A percentile compares a stretch with the other conserved stretches of the same genome.
Conservation (phyloP, 1,140 invertebrate species). For the Lutraria rhynchaena region DNA sequence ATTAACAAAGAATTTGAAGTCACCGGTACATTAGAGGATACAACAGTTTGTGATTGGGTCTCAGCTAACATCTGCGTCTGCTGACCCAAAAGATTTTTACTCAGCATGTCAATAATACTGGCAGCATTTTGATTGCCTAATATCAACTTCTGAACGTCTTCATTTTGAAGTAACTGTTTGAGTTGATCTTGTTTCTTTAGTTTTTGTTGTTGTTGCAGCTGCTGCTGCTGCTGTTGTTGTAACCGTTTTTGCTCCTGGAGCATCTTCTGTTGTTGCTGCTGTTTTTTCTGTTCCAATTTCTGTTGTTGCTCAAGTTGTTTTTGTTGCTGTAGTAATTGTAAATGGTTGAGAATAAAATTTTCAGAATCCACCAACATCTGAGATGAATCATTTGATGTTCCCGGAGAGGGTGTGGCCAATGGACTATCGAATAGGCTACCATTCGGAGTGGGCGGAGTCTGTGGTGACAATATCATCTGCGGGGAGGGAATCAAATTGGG, state of each 20-base stretch:
- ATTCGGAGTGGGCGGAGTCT: conserved; percentile 16
- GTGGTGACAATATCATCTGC: conserved; percentile 12
- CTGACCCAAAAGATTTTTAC: conserved; percentile 8
- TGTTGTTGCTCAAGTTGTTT: conserved; percentile 47
- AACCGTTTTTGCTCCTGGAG: conserved; percentile 2
- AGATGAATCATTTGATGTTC: neutral
- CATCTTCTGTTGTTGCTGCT: conserved; percentile 21
- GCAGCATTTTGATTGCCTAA: neutral
- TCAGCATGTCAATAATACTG: neutral
- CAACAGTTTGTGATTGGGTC: neutral
- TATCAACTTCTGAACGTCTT: conserved; percentile 35
- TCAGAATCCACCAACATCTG: conserved; percentile 42
- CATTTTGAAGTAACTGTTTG: conserved; percentile 22
- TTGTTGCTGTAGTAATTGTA: conserved; percentile 45
- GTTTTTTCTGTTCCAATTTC: conserved; percentile 15
- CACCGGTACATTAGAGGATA: conserved; percentile 20
- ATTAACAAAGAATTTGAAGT: conserved; percentile 52
- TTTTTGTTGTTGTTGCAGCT: conserved; percentile 33
- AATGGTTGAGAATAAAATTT: conserved; percentile 38
- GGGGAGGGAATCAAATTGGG: neutral
- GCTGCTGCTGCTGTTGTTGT: conserved; percentile 41
- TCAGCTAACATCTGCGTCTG: neutral
- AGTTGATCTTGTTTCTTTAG: conserved; percentile 40
- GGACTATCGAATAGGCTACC: conserved; percentile 31
- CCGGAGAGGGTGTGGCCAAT: conserved; percentile 26